Evolutionary conservation across 2,888 invertebrate genomes (phyloP).

Genomic region (Opisthograptis luteolata): DNA sequence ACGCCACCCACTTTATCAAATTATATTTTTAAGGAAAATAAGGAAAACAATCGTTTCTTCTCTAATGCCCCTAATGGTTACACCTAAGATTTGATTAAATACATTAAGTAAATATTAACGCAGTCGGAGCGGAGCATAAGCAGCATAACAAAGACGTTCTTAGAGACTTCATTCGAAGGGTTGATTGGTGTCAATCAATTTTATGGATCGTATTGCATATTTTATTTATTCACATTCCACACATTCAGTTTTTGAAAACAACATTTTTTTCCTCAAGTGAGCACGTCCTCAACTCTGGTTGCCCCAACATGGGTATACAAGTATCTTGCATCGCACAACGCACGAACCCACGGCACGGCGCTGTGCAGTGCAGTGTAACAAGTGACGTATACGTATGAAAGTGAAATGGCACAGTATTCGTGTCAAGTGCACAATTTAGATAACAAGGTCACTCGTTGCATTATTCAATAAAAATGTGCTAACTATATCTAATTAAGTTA

Average conservation of each 20-base stretch:
- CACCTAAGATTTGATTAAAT: too few species aligned
- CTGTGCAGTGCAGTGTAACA: slow-evolving; percentile 43
- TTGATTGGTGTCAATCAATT: not conserved
- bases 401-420: slow-evolving; percentile 82
- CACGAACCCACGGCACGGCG: slow-evolving; percentile 50
- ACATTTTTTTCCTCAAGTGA: slow-evolving; percentile 10
- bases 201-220: not conserved
- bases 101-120: too few species aligned
- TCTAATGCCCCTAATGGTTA: too few species aligned
- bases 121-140: too few species aligned
- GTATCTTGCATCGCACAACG: slow-evolving; percentile 40
- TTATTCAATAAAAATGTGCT: slow-evolving; percentile 63
- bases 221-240: slow-evolving; percentile 5
- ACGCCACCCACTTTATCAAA: too few species aligned
- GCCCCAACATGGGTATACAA: slow-evolving; percentile 26
- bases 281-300: slow-evolving; percentile 15
- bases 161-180: too few species aligned
- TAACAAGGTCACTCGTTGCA: slow-evolving; percentile 81
- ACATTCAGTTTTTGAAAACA: slow-evolving; percentile 7
- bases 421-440: slow-evolving; percentile 84
- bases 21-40: too few species aligned
- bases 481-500: slow-evolving; percentile 31
- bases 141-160: too few species aligned
- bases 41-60: too few species aligned
- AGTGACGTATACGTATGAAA: slow-evolving; percentile 77